These are phyloP conservation scores for Cephus spinipes DNA, from an alignment of 2,888 invertebrate species.

Conservation along the genomic window DNA sequence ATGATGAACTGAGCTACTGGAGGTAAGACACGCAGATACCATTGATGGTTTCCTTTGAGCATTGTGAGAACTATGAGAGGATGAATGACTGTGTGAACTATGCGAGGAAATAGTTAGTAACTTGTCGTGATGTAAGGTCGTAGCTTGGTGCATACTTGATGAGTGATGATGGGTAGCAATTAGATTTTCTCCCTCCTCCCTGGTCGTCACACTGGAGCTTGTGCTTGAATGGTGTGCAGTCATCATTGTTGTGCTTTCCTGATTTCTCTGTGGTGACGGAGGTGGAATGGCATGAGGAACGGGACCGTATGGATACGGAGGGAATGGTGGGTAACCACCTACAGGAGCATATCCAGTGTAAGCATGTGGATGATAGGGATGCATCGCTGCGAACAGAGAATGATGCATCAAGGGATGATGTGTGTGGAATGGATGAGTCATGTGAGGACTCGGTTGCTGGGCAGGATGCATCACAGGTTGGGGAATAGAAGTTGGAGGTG, in stretches of 20 bases:
- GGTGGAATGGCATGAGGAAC: constrained; percentile 81
- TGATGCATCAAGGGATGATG: constrained; percentile 80
- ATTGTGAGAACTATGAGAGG: constrained; percentile 56
- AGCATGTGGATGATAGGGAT: constrained; percentile 75
- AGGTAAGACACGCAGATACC: constrained; percentile 50
- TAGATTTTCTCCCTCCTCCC: constrained; percentile 70
- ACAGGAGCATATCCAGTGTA: constrained; percentile 66
- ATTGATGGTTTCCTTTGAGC: constrained; percentile 44
- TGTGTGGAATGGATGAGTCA: constrained; percentile 79
- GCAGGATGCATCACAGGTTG: constrained; percentile 81
- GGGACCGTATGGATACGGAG: constrained; percentile 79
- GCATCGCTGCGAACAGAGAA: constrained; percentile 76
- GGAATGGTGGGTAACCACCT: constrained; percentile 61
- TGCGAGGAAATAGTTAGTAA: constrained; percentile 72
- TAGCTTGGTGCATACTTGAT: constrained; percentile 68
- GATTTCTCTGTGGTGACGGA: constrained; percentile 66
- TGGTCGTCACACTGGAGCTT: constrained; percentile 78
- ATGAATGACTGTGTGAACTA: constrained; percentile 61
- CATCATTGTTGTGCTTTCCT: constrained; percentile 76
- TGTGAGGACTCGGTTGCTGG: constrained; percentile 77
- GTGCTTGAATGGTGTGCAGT: constrained; percentile 75
- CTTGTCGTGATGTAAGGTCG: constrained; percentile 74
- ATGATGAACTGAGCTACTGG: constrained; percentile 47
- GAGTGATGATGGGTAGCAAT: constrained; percentile 76
- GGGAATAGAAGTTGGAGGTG: constrained; percentile 75